Percentiles rank a stretch among this genome's conserved stretches.
Evolutionary conservation across 2,888 invertebrate species (phyloP).

Genomic region (Melanophora roralis): DNA sequence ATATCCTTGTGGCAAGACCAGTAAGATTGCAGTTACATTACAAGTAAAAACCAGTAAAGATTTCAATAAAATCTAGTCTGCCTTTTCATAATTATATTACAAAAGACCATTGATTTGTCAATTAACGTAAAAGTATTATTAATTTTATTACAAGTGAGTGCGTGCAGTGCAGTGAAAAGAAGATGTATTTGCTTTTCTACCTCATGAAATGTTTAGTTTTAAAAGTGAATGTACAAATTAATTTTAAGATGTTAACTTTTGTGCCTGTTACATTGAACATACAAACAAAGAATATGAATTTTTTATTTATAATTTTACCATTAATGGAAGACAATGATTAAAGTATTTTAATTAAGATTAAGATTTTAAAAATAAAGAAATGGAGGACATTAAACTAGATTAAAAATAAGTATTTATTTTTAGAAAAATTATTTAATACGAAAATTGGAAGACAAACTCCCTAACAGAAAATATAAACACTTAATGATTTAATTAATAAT

Average conservation of each 20-base stretch:
- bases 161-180: background rate
- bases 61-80: slow-evolving; percentile 55
- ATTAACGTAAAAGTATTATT: slow-evolving; percentile 48
- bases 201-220: slow-evolving; percentile 63
- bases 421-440: background rate
- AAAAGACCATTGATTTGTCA: slow-evolving; percentile 52
- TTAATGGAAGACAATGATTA: slow-evolving; percentile 69
- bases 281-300: slow-evolving; percentile 37
- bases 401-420: slow-evolving; percentile 25
- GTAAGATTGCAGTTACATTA: slow-evolving; percentile 48
- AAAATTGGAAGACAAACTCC: too few relatives aligned
- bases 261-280: slow-evolving; percentile 56
- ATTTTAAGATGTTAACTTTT: slow-evolving; percentile 61
- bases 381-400: slow-evolving; percentile 63
- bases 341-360: slow-evolving; percentile 56
- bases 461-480: too few relatives aligned
- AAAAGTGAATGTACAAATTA: slow-evolving; percentile 57
- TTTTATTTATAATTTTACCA: slow-evolving; percentile 32
- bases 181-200: slow-evolving; percentile 64
- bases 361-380: slow-evolving; percentile 53
- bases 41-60: slow-evolving; percentile 33
- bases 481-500: too few relatives aligned
- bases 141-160: slow-evolving; percentile 42
- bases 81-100: background rate
- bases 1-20: slow-evolving; percentile 76